Conservation (phyloP, 2,797 vertebrate genomes). For the Steatocranus sp. region DNA sequence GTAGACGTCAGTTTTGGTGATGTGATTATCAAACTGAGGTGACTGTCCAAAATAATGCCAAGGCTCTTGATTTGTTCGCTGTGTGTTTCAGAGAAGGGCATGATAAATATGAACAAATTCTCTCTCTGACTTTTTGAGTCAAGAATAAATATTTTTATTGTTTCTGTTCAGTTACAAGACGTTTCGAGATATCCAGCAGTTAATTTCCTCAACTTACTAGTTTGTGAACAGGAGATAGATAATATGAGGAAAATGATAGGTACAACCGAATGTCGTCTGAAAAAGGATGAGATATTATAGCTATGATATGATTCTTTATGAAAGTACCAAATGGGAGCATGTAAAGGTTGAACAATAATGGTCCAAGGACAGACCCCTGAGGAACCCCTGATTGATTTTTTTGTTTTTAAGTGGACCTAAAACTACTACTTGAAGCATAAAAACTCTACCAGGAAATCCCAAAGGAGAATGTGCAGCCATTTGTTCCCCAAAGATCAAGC, state of each 20-base stretch:
- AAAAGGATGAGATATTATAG: not conserved
- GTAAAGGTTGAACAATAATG: not conserved
- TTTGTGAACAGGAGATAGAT: not conserved
- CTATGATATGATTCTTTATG: not conserved
- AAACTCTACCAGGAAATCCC: not conserved
- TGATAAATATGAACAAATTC: not conserved
- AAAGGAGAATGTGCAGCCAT: fast-evolving
- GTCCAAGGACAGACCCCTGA: not conserved
- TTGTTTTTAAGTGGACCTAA: not conserved
- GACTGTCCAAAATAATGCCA: not conserved
- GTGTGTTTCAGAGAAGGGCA: not conserved
- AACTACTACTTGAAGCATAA: not conserved
- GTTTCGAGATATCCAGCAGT: fast-evolving
- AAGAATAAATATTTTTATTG: not conserved
- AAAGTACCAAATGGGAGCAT: not conserved
- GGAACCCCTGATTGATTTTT: not conserved
- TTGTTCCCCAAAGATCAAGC: not conserved
- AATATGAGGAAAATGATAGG: not conserved
- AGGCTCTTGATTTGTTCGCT: not conserved
- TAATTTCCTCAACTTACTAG: not conserved
- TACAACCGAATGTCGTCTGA: not conserved
- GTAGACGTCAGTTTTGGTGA: not conserved
- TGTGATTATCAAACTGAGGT: not conserved
- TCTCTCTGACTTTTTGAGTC: not conserved
- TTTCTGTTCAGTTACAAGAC: not conserved